Evolutionary conservation across 2,113 vertebrate genomes (phyloP).

Genomic region (Balaenoptera acutorostrata): DNA sequence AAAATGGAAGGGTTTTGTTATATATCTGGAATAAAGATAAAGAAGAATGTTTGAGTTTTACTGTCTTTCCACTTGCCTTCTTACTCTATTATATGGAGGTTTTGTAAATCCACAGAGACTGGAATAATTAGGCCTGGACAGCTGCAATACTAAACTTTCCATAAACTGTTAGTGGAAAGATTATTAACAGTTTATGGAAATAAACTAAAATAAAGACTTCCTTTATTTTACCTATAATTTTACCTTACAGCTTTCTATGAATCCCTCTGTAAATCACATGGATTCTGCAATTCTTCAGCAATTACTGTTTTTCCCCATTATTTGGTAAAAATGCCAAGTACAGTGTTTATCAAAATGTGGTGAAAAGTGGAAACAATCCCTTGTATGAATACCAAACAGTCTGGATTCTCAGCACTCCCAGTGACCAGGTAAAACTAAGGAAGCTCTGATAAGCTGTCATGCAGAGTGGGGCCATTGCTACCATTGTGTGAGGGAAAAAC

Average conservation of each 20-base stretch:
- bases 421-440: background rate
- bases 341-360: background rate
- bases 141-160: slow-evolving; percentile 40
- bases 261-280: background rate
- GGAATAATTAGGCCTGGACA: slow-evolving; percentile 59
- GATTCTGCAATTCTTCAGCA: background rate
- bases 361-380: background rate
- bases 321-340: background rate
- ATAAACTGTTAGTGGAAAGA: slow-evolving; percentile 35
- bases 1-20: background rate
- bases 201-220: slow-evolving; percentile 21
- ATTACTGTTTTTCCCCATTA: background rate
- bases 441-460: background rate
- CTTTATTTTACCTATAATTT: slow-evolving; percentile 60
- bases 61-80: slow-evolving; percentile 11
- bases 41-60: slow-evolving; percentile 14
- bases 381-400: background rate
- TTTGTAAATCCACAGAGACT: slow-evolving; percentile 23
- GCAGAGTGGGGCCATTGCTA: background rate
- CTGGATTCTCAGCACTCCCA: background rate
- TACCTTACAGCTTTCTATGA: background rate
- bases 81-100: background rate
- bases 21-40: background rate
- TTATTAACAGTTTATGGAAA: background rate
- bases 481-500: background rate